These are phyloP conservation scores for Hybognathus amarus DNA, from an alignment of 2,797 vertebrate species.

Conservation along the genomic window DNA sequence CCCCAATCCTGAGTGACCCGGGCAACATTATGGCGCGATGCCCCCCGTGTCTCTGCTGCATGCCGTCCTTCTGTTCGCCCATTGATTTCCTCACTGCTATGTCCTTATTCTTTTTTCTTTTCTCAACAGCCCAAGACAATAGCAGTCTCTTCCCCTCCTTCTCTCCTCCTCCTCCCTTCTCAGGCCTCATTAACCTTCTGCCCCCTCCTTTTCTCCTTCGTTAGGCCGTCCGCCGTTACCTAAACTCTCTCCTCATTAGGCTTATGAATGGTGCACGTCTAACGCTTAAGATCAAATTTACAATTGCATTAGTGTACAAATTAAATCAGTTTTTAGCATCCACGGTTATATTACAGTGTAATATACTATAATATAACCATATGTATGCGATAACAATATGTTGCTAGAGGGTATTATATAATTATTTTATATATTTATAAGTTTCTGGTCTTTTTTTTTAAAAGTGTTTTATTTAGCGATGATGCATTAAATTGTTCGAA, in stretches of 20 bases:
- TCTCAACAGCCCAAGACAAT: constrained; percentile 56
- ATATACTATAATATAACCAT: too few relatives aligned
- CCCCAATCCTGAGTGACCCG: constrained; percentile 46
- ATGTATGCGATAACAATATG: too few relatives aligned
- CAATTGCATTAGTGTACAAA: not conserved
- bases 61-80: constrained; percentile 65
- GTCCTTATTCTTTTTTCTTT: constrained; percentile 46
- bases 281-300: not conserved
- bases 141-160: constrained; percentile 49
- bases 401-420: not conserved
- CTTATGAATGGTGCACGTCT: constrained; percentile 3
- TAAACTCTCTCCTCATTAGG: constrained; percentile 38
- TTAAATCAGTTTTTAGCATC: not conserved
- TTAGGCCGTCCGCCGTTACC: constrained; percentile 37
- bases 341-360: not conserved
- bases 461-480: not conserved
- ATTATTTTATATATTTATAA: not conserved
- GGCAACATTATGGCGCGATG: constrained; percentile 55
- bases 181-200: constrained; percentile 71
- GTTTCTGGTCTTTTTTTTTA: not conserved
- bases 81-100: constrained; percentile 64
- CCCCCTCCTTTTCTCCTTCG: constrained; percentile 51
- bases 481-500: too few relatives aligned
- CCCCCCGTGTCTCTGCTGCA: constrained; percentile 50
- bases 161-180: constrained; percentile 40